These are phyloP conservation scores for Laticauda colubrina DNA, from an alignment of 2,113 vertebrate species.

Conservation along the genomic window DNA sequence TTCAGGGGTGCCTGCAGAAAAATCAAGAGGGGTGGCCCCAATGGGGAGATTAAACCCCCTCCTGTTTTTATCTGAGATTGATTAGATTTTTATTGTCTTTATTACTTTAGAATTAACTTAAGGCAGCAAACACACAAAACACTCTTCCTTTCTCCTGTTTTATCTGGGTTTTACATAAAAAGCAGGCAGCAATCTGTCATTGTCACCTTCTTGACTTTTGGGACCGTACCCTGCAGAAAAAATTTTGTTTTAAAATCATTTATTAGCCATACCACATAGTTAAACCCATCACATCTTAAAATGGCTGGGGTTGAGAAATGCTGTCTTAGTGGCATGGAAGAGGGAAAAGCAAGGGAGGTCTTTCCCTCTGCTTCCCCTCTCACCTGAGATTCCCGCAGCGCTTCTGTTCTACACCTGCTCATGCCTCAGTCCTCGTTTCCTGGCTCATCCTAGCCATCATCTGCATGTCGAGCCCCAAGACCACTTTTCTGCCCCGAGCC, in stretches of 20 bases:
- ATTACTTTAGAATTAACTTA: neutral
- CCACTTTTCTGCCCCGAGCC: neutral
- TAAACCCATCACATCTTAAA: neutral
- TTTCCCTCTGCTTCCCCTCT: neutral
- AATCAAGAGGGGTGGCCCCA: neutral
- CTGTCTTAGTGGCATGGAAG: neutral
- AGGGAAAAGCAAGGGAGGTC: neutral
- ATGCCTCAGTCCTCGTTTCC: too few species aligned
- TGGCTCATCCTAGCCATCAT: neutral
- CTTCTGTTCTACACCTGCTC: neutral
- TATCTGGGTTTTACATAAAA: neutral
- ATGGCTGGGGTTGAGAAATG: neutral
- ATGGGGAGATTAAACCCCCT: neutral
- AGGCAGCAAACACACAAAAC: neutral
- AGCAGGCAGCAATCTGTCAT: neutral
- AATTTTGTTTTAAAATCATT: neutral
- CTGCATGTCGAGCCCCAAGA: neutral
- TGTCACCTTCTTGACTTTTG: neutral
- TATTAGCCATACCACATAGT: neutral
- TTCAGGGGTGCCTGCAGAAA: neutral
- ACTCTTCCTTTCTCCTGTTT: neutral
- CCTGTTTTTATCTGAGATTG: neutral
- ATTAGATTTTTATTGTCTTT: neutral
- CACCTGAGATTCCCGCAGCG: neutral
- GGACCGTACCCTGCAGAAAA: neutral